A percentile compares a stretch with the other conserved stretches of the same genome.
Evolutionary conservation across 2,888 invertebrate genomes (phyloP).

Genomic region (Metallyticus violacea): DNA sequence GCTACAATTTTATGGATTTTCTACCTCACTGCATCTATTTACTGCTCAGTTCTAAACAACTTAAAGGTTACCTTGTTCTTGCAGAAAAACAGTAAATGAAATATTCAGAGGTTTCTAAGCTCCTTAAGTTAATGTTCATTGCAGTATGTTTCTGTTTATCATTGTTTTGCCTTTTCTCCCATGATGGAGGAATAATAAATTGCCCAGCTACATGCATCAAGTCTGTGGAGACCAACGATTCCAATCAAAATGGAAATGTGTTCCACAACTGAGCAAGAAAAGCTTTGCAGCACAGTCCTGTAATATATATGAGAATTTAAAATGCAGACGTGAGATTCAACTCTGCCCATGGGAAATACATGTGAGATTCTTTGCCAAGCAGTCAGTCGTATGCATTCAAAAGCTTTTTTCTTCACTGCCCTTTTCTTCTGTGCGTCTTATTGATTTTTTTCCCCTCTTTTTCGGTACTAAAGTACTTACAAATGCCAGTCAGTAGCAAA

Average conservation of each 20-base stretch:
- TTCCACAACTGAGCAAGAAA: neutral
- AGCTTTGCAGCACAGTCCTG: neutral
- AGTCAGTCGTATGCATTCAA: neutral
- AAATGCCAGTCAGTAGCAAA: neutral
- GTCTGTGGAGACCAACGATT: neutral
- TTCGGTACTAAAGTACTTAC: neutral
- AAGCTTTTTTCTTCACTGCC: neutral
- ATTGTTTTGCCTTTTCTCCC: too few relatives aligned
- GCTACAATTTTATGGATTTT: too few relatives aligned
- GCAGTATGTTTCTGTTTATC: neutral
- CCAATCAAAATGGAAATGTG: neutral
- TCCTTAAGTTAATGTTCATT: neutral
- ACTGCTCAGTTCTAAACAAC: too few relatives aligned
- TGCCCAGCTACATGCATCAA: neutral
- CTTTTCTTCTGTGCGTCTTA: neutral
- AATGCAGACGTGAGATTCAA: neutral
- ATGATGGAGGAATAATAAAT: neutral
- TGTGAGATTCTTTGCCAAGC: neutral
- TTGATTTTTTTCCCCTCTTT: neutral
- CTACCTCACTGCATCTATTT: too few relatives aligned
- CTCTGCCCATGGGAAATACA: neutral
- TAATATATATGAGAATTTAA: neutral
- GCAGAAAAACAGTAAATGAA: neutral
- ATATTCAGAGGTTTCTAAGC: neutral
- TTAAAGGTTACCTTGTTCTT: neutral